Percentiles rank a stretch among this genome's conserved stretches.
These are phyloP conservation scores for Fulmarus glacialis DNA, from an alignment of 2,113 vertebrate genomes.

Conservation along the genomic window DNA sequence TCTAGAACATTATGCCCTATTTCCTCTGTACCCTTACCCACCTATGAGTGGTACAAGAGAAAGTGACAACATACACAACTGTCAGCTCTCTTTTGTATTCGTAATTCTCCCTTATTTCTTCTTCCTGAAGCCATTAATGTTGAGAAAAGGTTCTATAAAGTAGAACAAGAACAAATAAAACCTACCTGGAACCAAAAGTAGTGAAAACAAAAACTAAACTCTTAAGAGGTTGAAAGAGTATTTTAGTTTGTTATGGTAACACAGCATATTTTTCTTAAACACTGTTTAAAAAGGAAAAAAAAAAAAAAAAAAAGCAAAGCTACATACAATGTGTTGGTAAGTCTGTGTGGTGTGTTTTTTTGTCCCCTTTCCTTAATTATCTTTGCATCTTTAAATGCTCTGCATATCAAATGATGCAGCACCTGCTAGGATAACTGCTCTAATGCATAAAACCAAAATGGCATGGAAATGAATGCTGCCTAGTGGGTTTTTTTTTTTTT, in stretches of 20 bases:
- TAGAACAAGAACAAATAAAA: neutral
- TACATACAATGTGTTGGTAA: neutral
- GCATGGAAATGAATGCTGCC: conserved; percentile 10
- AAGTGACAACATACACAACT: neutral
- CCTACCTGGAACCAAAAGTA: conserved; percentile 16
- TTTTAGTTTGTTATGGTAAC: conserved; percentile 53
- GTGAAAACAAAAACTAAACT: neutral
- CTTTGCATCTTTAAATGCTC: conserved; percentile 26
- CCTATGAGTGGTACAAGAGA: neutral
- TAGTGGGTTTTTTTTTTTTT: neutral
- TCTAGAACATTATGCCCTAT: neutral
- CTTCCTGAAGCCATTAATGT: conserved; percentile 23
- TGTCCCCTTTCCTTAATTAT: conserved; percentile 21
- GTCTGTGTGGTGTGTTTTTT: conserved; percentile 43
- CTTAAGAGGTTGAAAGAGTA: conserved; percentile 3
- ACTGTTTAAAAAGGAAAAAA: neutral
- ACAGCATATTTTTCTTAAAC: conserved; percentile 59
- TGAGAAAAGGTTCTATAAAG: conserved; percentile 10
- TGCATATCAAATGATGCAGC: neutral
- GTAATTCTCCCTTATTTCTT: neutral
- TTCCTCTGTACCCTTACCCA: neutral
- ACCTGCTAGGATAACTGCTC: conserved; percentile 58
- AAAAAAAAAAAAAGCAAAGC: neutral
- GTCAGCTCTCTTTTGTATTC: neutral
- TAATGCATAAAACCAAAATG: neutral